phyloP scores from a whole-genome alignment of 1,140 invertebrate species.

The Agraylea sexmaculata region DNA sequence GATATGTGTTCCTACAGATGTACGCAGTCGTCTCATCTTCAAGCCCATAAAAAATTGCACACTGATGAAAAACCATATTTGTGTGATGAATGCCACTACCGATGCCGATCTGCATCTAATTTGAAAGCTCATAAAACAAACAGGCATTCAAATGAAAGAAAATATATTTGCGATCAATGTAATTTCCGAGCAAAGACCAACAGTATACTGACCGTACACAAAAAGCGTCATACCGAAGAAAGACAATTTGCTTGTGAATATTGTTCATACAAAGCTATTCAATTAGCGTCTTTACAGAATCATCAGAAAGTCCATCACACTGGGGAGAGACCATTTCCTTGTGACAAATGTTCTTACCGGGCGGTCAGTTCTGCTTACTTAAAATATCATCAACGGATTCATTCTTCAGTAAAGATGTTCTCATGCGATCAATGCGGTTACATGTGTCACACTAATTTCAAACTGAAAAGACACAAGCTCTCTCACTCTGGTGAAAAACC shows the following conservation, averaged over 20 bases:
- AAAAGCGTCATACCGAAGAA: constrained; percentile 14
- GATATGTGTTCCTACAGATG: constrained; percentile 15
- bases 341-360: constrained; percentile 16
- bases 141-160: constrained; percentile 16
- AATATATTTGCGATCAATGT: constrained; percentile 16
- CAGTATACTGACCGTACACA: constrained; percentile 14
- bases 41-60: constrained; percentile 15
- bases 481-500: constrained; percentile 20
- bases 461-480: constrained; percentile 15
- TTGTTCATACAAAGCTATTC: constrained; percentile 18
- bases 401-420: constrained; percentile 15
- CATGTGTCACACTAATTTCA: constrained; percentile 15
- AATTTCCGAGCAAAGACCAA: constrained; percentile 16
- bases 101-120: constrained; percentile 9
- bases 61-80: constrained; percentile 18
- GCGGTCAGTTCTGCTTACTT: constrained; percentile 12
- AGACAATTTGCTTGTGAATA: constrained; percentile 15
- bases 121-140: constrained; percentile 19
- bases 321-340: constrained; percentile 16
- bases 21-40: constrained; percentile 13
- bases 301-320: constrained; percentile 18
- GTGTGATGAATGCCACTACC: constrained; percentile 19
- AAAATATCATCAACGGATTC: constrained; percentile 14
- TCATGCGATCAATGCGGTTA: constrained; percentile 17
- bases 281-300: constrained; percentile 15